Conservation (phyloP, 2,888 invertebrate species). For the Troglohyphantes excavatus region DNA sequence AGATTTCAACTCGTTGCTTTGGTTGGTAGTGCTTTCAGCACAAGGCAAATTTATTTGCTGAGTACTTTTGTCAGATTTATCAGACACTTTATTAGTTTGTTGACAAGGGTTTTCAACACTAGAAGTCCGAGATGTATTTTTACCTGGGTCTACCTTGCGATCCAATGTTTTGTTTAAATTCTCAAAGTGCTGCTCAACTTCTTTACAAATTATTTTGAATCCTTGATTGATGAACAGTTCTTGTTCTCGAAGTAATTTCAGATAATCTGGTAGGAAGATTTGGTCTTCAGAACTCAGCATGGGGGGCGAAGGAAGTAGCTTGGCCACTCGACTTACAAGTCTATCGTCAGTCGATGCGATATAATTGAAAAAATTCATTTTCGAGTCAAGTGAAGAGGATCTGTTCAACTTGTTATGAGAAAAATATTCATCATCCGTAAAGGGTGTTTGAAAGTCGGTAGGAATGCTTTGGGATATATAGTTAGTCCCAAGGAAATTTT, state of each 20-base stretch:
- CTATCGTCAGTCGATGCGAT: background rate
- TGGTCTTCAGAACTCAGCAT: background rate
- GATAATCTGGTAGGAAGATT: background rate
- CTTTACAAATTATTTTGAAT: background rate
- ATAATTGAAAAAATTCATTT: background rate
- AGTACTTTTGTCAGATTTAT: too few relatives aligned
- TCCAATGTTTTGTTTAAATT: background rate
- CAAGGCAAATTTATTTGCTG: background rate
- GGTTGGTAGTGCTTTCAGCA: background rate
- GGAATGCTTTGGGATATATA: background rate
- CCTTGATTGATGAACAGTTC: background rate
- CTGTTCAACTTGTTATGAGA: background rate
- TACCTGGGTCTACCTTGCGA: background rate
- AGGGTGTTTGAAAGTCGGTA: background rate
- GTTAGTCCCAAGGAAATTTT: conserved; percentile 13
- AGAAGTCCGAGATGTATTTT: background rate
- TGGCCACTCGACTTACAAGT: conserved; percentile 12
- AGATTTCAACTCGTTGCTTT: background rate
- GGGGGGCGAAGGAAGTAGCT: conserved; percentile 5
- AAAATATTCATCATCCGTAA: background rate
- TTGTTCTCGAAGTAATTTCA: background rate
- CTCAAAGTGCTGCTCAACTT: background rate
- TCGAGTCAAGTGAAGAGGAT: background rate
- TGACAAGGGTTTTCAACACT: too few relatives aligned
- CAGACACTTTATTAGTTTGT: too few relatives aligned